Evolutionary conservation across 2,797 vertebrate genomes (phyloP), one percentile per base, ranked within the genome.

Genomic region (Octomys mimax): DNA sequence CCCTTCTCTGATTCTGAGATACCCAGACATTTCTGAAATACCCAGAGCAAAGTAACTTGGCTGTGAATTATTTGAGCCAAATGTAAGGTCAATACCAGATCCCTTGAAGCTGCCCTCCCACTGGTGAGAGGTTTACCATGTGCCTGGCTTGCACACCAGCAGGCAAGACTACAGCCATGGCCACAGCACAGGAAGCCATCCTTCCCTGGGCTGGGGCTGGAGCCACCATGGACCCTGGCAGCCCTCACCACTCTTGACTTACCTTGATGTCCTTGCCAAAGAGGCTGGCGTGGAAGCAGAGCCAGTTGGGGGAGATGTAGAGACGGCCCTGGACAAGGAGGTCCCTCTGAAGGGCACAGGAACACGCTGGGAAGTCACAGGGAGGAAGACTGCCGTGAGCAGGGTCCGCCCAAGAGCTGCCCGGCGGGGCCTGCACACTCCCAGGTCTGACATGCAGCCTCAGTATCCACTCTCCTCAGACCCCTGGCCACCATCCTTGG

Each of bases 211-310:
- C 46, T 52, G 13, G 12, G 81, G 26, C 70, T 8, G 12, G 78
- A 18, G 42, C 52, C 59, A 68, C 62, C 4, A n/a, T 39, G n/a
- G 59, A 61, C 57, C 57, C 24, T 19, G 86, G 61, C 66, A 71
- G 24, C 73, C 68, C 59, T 86, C 31, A 62, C 49, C 64, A 81
- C 75, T 82, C 59, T 28, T 64, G 26, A 73, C 33, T 98, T 98
- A 99, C 99, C 99, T 99, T 99, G 96, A 99, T 99, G 98, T 99
- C 99, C 97, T 99, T 99, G 97, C 99, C 99, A 1, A 99, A 99
- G 96, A 99, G 99, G 98, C 99, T 99, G 97, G 99, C 99, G 3
- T 99, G 99, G 98, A 99, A 99, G 98, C 99, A 99, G 97, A 99
- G 98, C 99, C 99, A 99, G 98, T 99, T 99, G 97, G 99, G 99